Conservation (phyloP, 2,113 vertebrate genomes). For the Chaenogobius annularis region DNA sequence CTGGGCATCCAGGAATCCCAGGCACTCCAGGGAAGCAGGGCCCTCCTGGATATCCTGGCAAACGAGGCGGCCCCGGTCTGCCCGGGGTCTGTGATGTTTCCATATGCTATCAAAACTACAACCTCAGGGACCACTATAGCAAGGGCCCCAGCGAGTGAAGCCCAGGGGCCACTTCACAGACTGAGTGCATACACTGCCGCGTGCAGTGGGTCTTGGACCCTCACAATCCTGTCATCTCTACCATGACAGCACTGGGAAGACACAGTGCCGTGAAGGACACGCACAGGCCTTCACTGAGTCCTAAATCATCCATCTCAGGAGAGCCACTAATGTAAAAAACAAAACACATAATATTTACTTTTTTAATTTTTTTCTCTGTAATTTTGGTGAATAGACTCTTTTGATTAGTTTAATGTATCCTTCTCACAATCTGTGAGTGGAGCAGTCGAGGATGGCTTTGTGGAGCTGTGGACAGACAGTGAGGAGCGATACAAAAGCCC, state of each 20-base stretch:
- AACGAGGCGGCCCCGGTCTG: conserved; percentile 68
- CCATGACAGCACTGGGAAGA: background rate
- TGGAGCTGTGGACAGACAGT: background rate
- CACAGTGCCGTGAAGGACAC: background rate
- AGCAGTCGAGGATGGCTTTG: background rate
- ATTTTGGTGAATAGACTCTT: background rate
- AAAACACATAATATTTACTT: background rate
- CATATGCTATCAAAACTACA: conserved; percentile 78
- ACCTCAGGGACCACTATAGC: conserved; percentile 76
- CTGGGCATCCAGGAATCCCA: conserved; percentile 71
- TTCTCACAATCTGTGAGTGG: background rate
- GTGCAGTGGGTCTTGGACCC: background rate
- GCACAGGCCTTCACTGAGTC: background rate
- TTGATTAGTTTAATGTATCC: background rate
- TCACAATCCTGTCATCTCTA: background rate
- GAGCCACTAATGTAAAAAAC: background rate
- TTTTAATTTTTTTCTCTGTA: background rate
- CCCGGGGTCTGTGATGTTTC: conserved; percentile 78
- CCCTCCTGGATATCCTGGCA: conserved; percentile 69
- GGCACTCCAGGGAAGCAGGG: conserved; percentile 77
- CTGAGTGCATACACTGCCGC: background rate
- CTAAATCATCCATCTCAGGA: background rate
- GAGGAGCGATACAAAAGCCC: background rate
- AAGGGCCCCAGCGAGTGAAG: conserved; percentile 80
- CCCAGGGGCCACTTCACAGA: background rate